Percentiles rank a stretch among this genome's conserved stretches.
phyloP scores from a whole-genome alignment of 2,797 vertebrate genomes.

The Diplodus puntazzo region DNA sequence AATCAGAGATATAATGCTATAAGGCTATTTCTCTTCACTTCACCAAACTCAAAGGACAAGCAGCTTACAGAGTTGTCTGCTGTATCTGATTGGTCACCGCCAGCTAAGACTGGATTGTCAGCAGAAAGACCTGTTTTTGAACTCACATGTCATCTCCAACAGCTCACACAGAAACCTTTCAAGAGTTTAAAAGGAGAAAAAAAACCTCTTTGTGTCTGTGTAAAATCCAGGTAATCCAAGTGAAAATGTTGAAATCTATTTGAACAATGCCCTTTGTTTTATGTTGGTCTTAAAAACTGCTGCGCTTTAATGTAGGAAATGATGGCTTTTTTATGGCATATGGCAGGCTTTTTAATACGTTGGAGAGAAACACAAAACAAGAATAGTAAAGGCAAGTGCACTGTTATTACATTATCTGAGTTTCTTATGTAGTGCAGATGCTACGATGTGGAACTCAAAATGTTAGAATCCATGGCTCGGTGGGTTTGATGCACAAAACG shows the following conservation, averaged over 20 bases:
- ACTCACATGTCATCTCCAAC: background rate
- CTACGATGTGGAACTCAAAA: background rate
- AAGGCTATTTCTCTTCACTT: constrained; percentile 50
- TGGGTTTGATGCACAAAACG: background rate
- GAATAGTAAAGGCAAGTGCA: background rate
- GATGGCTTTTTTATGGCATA: constrained; percentile 1
- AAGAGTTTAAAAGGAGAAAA: background rate
- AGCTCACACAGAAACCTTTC: background rate
- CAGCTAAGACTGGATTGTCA: constrained; percentile 8
- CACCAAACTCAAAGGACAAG: constrained; percentile 47
- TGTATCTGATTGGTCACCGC: constrained; percentile 38
- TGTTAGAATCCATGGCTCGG: too few species aligned
- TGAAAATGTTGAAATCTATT: constrained; percentile 35
- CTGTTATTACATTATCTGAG: background rate
- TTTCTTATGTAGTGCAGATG: background rate
- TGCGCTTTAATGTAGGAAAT: constrained; percentile 23
- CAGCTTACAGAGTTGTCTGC: constrained; percentile 47
- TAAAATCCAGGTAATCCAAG: constrained; percentile 39
- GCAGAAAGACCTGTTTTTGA: constrained; percentile 6
- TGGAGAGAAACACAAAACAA: background rate
- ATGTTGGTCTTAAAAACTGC: background rate
- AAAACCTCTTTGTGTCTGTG: background rate
- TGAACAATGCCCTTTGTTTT: constrained; percentile 22
- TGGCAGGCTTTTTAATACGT: background rate
- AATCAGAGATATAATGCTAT: constrained; percentile 36